A percentile compares a stretch with the other conserved stretches of the same genome.
Evolutionary conservation across 2,113 vertebrate genomes (phyloP).

Genomic region (Pristiophorus japonicus): DNA sequence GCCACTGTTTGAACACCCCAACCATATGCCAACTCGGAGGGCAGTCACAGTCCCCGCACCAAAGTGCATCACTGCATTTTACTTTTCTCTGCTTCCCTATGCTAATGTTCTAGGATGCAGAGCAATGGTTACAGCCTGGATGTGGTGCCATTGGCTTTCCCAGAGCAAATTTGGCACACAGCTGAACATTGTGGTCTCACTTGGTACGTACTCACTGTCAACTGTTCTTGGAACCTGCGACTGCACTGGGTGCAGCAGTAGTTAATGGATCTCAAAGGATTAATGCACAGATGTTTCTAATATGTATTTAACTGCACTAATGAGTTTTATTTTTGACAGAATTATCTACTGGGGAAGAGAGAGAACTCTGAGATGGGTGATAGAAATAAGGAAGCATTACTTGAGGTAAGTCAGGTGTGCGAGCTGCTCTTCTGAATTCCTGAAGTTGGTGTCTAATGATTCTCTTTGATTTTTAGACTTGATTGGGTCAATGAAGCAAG

Average conservation of each 20-base stretch:
- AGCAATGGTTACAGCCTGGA: background rate
- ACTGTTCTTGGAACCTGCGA: background rate
- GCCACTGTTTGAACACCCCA: background rate
- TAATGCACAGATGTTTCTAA: background rate
- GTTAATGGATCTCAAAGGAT: background rate
- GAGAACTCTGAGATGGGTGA: conserved; percentile 96
- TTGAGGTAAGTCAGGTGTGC: conserved; percentile 68
- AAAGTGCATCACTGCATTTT: background rate
- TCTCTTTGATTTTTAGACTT: background rate
- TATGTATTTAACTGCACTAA: background rate
- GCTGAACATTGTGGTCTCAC: background rate
- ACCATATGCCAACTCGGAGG: background rate
- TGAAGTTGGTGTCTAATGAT: background rate
- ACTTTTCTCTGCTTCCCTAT: background rate
- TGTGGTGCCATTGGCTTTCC: background rate
- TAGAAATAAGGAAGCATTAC: conserved; percentile 89
- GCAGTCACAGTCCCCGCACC: background rate
- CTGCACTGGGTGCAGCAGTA: background rate
- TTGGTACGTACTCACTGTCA: background rate
- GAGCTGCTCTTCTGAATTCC: background rate
- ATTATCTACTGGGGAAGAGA: conserved; percentile 91
- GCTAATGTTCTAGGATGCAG: background rate
- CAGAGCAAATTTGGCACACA: background rate
- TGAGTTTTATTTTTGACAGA: conserved; percentile 59
- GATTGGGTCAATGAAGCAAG: background rate